These are phyloP conservation scores for Folsomia candida DNA, from an alignment of 2,888 invertebrate species.

Conservation along the genomic window DNA sequence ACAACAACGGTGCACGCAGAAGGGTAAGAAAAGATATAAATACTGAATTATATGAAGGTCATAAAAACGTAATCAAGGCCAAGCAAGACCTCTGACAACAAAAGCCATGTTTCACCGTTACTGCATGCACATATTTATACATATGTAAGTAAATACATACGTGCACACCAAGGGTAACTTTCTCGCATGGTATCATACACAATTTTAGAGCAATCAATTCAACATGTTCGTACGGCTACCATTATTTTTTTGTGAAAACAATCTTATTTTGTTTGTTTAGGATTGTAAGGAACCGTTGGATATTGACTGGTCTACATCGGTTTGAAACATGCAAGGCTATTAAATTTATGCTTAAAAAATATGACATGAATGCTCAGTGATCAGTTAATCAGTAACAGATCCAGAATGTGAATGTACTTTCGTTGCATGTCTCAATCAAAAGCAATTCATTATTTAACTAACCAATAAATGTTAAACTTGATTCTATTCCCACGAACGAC, in stretches of 20 bases:
- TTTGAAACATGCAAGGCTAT: neutral
- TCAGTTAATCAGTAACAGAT: neutral
- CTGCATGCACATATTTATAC: no score
- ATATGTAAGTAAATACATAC: no score
- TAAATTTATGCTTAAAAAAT: neutral
- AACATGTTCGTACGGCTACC: no score
- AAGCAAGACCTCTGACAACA: neutral
- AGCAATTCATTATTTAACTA: neutral
- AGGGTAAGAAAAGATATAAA: no score
- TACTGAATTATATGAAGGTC: neutral
- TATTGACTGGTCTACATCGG: neutral
- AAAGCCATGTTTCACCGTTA: neutral
- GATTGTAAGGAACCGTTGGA: no score
- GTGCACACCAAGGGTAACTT: no score
- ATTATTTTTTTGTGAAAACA: no score
- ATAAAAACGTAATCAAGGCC: neutral
- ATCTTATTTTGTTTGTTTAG: no score
- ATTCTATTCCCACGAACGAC: neutral
- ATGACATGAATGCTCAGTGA: neutral
- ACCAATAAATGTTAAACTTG: constrained; percentile 1
- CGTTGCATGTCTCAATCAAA: neutral
- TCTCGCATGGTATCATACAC: no score
- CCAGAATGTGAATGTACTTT: neutral
- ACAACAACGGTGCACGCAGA: no score
- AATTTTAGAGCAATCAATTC: no score